Evolutionary conservation across 2,113 vertebrate genomes (phyloP).

Genomic region (Eidolon helvum): DNA sequence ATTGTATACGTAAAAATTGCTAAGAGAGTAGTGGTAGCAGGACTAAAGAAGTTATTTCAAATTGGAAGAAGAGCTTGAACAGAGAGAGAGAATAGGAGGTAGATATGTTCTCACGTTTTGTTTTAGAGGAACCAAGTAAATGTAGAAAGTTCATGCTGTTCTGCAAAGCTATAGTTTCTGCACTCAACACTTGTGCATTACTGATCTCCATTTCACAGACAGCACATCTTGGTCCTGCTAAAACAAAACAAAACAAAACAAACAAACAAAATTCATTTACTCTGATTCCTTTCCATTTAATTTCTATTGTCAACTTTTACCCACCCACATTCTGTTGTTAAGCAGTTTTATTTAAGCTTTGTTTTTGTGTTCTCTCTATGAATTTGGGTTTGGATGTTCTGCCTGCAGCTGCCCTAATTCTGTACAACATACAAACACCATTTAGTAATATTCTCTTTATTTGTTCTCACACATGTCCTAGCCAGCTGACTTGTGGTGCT

Average conservation of each 20-base stretch:
- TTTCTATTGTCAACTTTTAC: background rate
- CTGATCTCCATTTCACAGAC: background rate
- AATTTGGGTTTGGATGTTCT: background rate
- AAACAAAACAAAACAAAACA: background rate
- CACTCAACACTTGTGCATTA: background rate
- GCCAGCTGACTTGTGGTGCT: background rate
- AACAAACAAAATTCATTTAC: background rate
- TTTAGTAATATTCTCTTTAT: background rate
- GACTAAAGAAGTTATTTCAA: background rate
- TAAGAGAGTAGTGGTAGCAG: background rate
- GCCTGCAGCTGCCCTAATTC: slow-evolving; percentile 29
- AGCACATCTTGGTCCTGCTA: background rate
- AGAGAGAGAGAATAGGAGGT: background rate
- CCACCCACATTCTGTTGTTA: background rate
- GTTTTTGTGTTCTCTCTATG: background rate
- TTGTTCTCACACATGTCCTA: background rate
- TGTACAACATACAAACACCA: background rate
- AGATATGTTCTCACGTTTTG: background rate
- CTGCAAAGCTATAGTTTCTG: background rate
- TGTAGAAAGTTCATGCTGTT: background rate
- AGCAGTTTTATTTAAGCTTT: slow-evolving; percentile 1
- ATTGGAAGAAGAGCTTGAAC: background rate
- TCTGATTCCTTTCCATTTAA: background rate
- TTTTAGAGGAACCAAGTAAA: background rate
- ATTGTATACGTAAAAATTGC: background rate